phyloP scores from a whole-genome alignment of 2,888 invertebrate species.

The Rugalucina vietnamica region DNA sequence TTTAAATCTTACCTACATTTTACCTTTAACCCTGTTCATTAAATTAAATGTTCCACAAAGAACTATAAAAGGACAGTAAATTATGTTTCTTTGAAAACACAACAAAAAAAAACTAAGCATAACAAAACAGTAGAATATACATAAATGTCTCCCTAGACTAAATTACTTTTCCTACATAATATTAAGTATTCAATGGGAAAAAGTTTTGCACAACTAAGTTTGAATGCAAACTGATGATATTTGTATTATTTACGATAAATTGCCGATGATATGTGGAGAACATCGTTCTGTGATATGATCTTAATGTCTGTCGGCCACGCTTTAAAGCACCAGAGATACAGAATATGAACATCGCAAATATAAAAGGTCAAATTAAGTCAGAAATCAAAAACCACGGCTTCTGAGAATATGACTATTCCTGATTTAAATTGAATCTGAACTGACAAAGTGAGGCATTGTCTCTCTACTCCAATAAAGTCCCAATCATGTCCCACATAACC shows the following conservation, averaged over 20 bases:
- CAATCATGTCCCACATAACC: too few relatives aligned
- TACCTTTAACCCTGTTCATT: background rate
- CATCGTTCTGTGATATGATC: background rate
- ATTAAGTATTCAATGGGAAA: background rate
- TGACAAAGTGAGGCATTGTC: too few relatives aligned
- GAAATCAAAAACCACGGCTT: too few relatives aligned
- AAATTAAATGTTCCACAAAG: background rate
- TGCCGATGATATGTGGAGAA: background rate
- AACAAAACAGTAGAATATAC: background rate
- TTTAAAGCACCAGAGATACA: background rate
- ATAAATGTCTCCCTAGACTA: background rate
- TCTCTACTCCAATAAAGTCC: too few relatives aligned
- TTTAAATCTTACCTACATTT: background rate
- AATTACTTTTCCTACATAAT: background rate
- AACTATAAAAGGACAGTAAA: background rate
- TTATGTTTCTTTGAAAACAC: background rate
- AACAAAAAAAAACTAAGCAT: background rate
- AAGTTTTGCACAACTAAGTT: slow-evolving; percentile 6
- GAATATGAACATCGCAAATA: background rate
- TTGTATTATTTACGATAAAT: slow-evolving; percentile 1
- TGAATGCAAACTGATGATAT: slow-evolving; percentile 1
- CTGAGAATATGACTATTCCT: too few relatives aligned
- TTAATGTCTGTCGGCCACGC: background rate
- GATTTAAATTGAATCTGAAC: too few relatives aligned
- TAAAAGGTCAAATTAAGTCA: background rate